Percentiles rank a stretch among this genome's conserved stretches.
These are phyloP conservation scores for Campylomormyrus tamandua DNA, from an alignment of 2,113 vertebrate species.

Conservation along the genomic window DNA sequence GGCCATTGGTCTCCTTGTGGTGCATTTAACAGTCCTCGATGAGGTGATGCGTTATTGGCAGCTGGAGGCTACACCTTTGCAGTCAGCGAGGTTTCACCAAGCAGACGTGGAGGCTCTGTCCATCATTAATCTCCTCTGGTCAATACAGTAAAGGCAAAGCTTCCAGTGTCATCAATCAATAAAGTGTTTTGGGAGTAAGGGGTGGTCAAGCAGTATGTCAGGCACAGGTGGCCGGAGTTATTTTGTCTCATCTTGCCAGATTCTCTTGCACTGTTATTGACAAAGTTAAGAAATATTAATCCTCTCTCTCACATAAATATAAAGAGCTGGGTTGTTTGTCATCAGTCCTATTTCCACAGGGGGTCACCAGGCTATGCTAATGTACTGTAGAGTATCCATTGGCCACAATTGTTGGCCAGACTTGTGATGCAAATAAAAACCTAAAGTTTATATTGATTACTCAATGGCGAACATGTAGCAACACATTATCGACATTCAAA, in stretches of 20 bases:
- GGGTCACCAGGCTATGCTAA: neutral
- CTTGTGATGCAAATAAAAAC: neutral
- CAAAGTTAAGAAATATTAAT: neutral
- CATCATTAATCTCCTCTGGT: conserved; percentile 36
- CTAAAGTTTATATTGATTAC: neutral
- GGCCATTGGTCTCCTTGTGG: neutral
- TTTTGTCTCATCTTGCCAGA: neutral
- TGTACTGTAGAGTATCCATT: neutral
- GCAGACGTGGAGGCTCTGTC: conserved; percentile 34
- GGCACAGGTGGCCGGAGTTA: neutral
- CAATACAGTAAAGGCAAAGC: conserved; percentile 10
- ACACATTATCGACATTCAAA: neutral
- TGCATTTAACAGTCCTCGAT: neutral
- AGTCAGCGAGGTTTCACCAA: conserved; percentile 32
- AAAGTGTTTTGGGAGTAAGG: neutral
- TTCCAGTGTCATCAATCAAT: conserved; percentile 53
- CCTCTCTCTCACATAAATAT: neutral
- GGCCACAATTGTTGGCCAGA: no score
- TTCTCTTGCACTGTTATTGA: neutral
- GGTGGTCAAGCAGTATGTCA: neutral
- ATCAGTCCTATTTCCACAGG: neutral
- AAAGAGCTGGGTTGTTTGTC: neutral
- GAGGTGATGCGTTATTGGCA: neutral
- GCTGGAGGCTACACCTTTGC: neutral
- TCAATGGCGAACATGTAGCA: neutral